Evolutionary conservation across 2,113 vertebrate genomes (phyloP), one percentile per base, ranked within the genome.

Genomic region (Cyanocitta stelleri): DNA sequence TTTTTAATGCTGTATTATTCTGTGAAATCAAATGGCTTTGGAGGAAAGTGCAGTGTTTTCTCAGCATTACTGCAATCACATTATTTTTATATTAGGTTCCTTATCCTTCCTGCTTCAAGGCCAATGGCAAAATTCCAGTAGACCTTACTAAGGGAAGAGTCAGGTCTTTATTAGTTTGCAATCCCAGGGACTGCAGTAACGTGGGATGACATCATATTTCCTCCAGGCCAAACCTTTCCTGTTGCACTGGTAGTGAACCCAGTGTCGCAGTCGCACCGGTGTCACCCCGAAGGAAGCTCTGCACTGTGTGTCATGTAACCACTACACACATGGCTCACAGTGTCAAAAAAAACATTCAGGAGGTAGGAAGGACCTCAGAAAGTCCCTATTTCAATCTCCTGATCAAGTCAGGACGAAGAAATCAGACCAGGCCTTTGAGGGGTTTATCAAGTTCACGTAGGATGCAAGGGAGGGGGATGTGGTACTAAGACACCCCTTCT

Each of bases 51-150:
- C 23, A 71, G 16, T 77, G 35, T 88, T 96, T 94, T 67, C 87
- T 87, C 76, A 90, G 64, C n/a, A 11, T 92, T 92, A 78, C 32
- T 68, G 20, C 39, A 84, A 58, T 68, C 48, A 67, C 44, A 67
- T 90, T 90, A 77, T 90, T 96, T 94, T 93, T 85, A 24, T 77
- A 37, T 81, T 84, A 61, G 12, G 7, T 72, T 86, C 61, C 39
- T 90, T 75, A 75, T 84, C 64, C 72, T 95, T 68, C 52, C 52
- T 64, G 35, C 63, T 16, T 77, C 4, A 4, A 84, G 41, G 56
- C 87, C 79, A 88, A 26, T 81, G 90, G 76, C 80, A 82, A 78
- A 90, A 89, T 90, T 96, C 83, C 79, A 93, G 35, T 37, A 84
- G 56, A 72, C 29, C 29, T 90, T 79, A 67, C 15, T 78, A 77